Evolutionary conservation across 2,797 vertebrate genomes (phyloP), one percentile per base, ranked within the genome.

Genomic region (Malurus splendens): DNA sequence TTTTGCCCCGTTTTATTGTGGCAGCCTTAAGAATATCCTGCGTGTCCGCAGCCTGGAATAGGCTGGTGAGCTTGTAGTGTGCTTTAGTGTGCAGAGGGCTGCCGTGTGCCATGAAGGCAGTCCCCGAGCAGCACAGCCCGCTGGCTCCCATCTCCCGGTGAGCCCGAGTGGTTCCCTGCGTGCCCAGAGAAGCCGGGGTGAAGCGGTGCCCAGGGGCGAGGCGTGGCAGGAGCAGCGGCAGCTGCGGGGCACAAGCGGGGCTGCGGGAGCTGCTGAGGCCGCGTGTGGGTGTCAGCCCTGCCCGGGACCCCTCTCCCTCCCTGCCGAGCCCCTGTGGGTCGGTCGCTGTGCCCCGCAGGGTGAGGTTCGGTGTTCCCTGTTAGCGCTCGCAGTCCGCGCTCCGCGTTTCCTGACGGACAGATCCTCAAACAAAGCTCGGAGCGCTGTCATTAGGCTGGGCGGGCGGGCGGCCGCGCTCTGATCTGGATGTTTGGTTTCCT

Each of bases 401-500:
- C 57, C 0, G 55, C 79, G 7, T 14, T 54, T 17, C 27, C 13
- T 7, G 56, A 1, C n/a, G 12, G 15, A 4, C 80, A 16, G n/a
- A 2, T 67, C 60, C 60, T 33, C 67, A 42, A 14, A 44, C 9
- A 2, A 10, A 59, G 45, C 27, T 45, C 5, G 50, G 17, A 71
- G 72, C 25, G 20, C 51, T 72, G 94, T 72, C 72, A 12, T 28
- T 24, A 28, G 62, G 30, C 79, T 56, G 79, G 68, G 62, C 71
- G 65, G 51, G 77, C 61, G 12, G 77, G 60, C 59, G 30, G 93
- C 64, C 12, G 18, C 14, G 10, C 88, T 92, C 54, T 15, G 10
- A 28, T 85, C n/a, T 18, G 86, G 82, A 91, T 90, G 93, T 78
- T 59, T 16, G 62, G 66, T 75, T 93, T 93, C 79, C 90, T 82